Evolutionary conservation across 2,113 vertebrate species (phyloP), one percentile per base, ranked within the genome.

Genomic region (Elephas maximus): DNA sequence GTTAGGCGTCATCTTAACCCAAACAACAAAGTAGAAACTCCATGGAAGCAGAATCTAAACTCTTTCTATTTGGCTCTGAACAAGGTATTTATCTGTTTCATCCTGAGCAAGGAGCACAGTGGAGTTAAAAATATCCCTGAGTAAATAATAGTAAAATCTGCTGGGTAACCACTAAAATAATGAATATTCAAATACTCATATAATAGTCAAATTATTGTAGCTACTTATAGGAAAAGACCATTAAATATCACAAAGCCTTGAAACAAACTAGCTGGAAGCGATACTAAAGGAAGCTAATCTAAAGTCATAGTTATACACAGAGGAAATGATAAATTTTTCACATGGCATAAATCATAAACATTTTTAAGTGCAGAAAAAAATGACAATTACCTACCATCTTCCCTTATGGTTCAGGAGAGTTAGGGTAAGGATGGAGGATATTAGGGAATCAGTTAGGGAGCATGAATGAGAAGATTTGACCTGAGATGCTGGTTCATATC

Each of bases 151-250:
- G 51, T 53, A 92, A 98, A 93, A 90, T 94, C 20, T 82, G n/a
- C 77, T 92, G 18, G 41, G 33, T 90, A 88, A 79, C 76, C 86
- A 94, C 3, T 11, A 95, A 93, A 93, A 89, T 87, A 93, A 96
- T 74, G 44, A 96, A 91, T 93, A 93, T 2, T 51, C 48, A 83
- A 96, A 92, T 18, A 65, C 57, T 89, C 5, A 4, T 20, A 82
- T 96, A 88, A 77, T 44, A 80, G 77, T 93, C 82, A 93, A 96
- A 97, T 95, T 93, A 93, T 81, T 89, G 51, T 73, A 93, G 79
- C 53, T 93, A 37, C 76, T 97, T 97, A 97, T 37, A 97, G 91
- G 65, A 91, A 97, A 97, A 92, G 62, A 89, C 37, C 81, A 94
- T 93, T 95, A 91, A 95, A 63, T 95, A 51, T 60, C 88, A 96